Evolutionary conservation across 1,140 invertebrate genomes (phyloP), one percentile per base, ranked within the genome.

Genomic region (Drosophila teissieri): DNA sequence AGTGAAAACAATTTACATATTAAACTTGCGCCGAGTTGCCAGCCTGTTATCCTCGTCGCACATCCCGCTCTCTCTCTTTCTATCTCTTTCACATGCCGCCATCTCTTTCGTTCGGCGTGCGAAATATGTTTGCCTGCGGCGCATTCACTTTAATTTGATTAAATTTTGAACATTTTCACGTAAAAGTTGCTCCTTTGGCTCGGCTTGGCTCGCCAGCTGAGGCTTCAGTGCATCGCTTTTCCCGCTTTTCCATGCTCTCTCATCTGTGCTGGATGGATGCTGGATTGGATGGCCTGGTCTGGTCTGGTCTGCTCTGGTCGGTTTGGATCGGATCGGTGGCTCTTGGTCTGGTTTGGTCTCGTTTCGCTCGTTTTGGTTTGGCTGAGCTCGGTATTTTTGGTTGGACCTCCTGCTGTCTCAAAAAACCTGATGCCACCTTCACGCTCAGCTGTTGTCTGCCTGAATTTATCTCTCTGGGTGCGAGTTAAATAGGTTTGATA

Each of bases 61-160:
- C 65, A 57, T 46, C 42, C 78, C 48, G 15, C 27, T 24, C 24
- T 0, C 24, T 22, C 53, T 52, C 39, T 27, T 42, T 34, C 54
- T 19, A 36, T 19, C 17, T 56, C 46, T 40, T 24, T 45, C 40
- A 40, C 40, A 4, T 14, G 3, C 15, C 8, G 10, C 57, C 31
- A 46, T 45, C 22, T 44, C 37, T 31, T 39, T 45, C 51, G 34
- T 51, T 55, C 73, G 24, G 75, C 84, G 86, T 86, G 88, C 75
- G 88, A 91, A 91, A 88, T 90, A 88, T 88, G 83, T 79, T 88
- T 65, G 86, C 88, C 79, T 90, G 89, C 77, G 77, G 80, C 86
- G 77, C 83, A 91, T 82, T 81, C 84, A 91, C 89, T 91, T 91
- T 91, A 91, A 91, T 91, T 91, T 91, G 89, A 91, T 91, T 91